Evolutionary conservation across 2,888 invertebrate genomes (phyloP), one percentile per base, ranked within the genome.

Genomic region (Stenoptilia bipunctidactyla): DNA sequence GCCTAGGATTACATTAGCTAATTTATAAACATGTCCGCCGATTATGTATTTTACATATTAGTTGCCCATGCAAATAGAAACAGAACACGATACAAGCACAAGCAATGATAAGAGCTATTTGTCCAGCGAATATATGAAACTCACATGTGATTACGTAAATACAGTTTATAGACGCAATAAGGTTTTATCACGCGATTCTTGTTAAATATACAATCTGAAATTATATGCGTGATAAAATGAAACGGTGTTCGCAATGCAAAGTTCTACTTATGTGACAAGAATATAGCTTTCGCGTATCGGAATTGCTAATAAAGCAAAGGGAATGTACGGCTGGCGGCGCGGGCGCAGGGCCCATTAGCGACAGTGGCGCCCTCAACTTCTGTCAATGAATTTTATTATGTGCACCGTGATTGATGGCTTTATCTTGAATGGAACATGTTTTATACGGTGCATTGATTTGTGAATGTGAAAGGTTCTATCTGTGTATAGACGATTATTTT

Each of bases 221-320:
- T 56, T 63, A 61, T 63, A 58, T 50, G 43, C 56, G 67, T 66
- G 72, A 76, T 80, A 76, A 77, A 82, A 76, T 65, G 65, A 20
- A 20, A 20, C 20, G 20, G 20, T 20, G 20, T 20, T 62, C 73
- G 73, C 66, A 66, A 67, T 57, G 60, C 53, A 61, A 56, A 62
- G 67, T 52, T 65, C 66, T 67, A 70, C 74, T 75, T 76, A 75
- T 74, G 68, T 70, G 67, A 59, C 59, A 62, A 62, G 61, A 61
- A 66, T 73, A 75, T 74, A 65, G 74, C 72, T 76, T 75, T 74
- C 72, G 68, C 70, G 58, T 72, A 79, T 80, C 77, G 59, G 79
- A 76, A 75, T 80, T 77, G 77, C 73, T 75, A 80, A 79, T 77
- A 76, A 66, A 70, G 20, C 64, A 64, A 56, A 60, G 69, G 48